Percentiles rank a stretch among this genome's conserved stretches.
Evolutionary conservation across 2,888 invertebrate species (phyloP).

Genomic region (Cephus sareptanus): DNA sequence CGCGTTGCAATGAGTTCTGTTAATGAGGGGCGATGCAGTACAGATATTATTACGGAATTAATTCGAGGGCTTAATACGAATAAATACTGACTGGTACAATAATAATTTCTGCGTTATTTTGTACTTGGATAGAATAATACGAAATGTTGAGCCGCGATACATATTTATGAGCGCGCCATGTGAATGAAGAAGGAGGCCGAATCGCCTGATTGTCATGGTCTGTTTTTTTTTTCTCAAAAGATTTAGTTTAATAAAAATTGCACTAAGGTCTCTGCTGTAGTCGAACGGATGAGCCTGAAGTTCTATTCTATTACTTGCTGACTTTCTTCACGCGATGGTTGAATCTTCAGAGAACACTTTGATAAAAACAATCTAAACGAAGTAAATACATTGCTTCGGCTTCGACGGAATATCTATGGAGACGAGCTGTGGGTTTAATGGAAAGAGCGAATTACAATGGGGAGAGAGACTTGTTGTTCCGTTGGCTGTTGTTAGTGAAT

Average conservation of each 20-base stretch:
- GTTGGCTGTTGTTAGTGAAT: background rate
- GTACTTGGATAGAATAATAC: background rate
- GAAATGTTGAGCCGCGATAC: no score
- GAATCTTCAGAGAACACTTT: no score
- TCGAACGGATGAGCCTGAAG: no score
- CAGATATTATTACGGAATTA: conserved; percentile 16
- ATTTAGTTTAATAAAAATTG: no score
- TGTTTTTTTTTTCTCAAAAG: no score
- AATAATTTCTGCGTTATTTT: conserved; percentile 17
- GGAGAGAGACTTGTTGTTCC: background rate
- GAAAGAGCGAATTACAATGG: background rate
- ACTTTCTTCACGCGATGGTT: no score
- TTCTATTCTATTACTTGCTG: no score
- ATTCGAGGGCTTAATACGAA: conserved; percentile 17
- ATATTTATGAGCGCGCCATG: no score
- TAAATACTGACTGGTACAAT: conserved; percentile 23
- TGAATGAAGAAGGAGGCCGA: no score
- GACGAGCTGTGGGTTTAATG: background rate
- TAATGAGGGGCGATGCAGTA: conserved; percentile 23
- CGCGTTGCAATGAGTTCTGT: conserved; percentile 6
- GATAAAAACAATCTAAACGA: no score
- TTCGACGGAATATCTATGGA: background rate
- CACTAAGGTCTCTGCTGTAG: no score
- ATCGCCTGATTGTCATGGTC: no score
- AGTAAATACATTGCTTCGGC: background rate